phyloP scores from a whole-genome alignment of 2,888 invertebrate genomes.

The Eupeodes luniger region DNA sequence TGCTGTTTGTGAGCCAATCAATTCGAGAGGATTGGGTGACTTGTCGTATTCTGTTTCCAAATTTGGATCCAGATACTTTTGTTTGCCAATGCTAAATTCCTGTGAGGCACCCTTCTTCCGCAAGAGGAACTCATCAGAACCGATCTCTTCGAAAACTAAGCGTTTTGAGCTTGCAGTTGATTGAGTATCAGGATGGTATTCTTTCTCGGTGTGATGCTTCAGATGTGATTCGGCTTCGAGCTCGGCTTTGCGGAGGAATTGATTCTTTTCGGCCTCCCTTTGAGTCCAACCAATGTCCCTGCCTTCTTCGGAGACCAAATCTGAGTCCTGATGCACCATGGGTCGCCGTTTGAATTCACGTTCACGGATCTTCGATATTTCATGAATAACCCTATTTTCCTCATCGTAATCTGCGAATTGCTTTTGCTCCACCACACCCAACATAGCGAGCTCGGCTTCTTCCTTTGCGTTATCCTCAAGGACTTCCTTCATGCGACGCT shows the following conservation, averaged over 20 bases:
- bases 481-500: conserved; percentile 84
- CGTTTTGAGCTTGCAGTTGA: conserved; percentile 87
- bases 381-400: conserved; percentile 86
- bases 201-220: conserved; percentile 79
- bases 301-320: conserved; percentile 83
- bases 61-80: conserved; percentile 91
- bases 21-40: conserved; percentile 87
- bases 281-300: conserved; percentile 84
- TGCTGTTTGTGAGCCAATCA: conserved; percentile 85
- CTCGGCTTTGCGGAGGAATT: conserved; percentile 81
- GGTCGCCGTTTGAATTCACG: conserved; percentile 83
- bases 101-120: conserved; percentile 92
- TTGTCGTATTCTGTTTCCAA: conserved; percentile 91
- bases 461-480: conserved; percentile 84
- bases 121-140: conserved; percentile 94
- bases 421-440: conserved; percentile 85
- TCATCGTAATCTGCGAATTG: conserved; percentile 86
- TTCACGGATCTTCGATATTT: conserved; percentile 82
- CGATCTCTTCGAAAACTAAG: conserved; percentile 92
- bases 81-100: conserved; percentile 90
- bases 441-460: conserved; percentile 81
- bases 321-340: conserved; percentile 84
- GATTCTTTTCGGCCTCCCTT: conserved; percentile 83
- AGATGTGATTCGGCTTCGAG: conserved; percentile 82
- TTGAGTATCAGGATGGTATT: conserved; percentile 85